Percentiles rank a stretch among this genome's conserved stretches.
Evolutionary conservation across 2,797 vertebrate genomes (phyloP).

Genomic region (Eurystomus glaucurus): DNA sequence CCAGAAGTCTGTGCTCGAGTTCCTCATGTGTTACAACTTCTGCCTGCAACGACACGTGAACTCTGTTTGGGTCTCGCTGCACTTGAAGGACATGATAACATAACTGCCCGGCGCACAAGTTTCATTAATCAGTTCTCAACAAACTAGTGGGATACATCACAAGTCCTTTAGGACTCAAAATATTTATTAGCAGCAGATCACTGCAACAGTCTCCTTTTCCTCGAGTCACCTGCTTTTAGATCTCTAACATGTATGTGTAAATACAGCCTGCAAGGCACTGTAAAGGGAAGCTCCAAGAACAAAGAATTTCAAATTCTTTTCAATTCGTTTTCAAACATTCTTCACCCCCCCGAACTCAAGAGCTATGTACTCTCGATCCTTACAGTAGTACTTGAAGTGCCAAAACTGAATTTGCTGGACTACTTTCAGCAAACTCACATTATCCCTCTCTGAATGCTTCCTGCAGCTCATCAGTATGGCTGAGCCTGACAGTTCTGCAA

Average conservation of each 20-base stretch:
- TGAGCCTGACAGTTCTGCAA: slow-evolving; percentile 19
- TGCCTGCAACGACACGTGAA: neutral
- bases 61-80: neutral
- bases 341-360: neutral
- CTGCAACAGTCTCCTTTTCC: neutral
- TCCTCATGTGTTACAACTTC: neutral
- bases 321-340: fast-evolving
- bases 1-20: neutral
- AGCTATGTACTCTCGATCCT: neutral
- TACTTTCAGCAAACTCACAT: neutral
- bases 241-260: neutral
- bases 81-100: neutral
- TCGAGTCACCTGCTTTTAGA: neutral
- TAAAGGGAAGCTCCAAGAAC: neutral
- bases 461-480: neutral
- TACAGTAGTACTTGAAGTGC: neutral
- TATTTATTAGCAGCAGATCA: neutral
- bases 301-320: neutral
- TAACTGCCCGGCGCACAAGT: neutral
- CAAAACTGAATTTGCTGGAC: neutral
- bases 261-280: neutral
- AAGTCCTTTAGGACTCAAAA: neutral
- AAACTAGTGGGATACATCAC: neutral
- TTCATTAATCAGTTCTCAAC: neutral
- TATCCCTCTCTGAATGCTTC: neutral